phyloP scores from a whole-genome alignment of 2,113 vertebrate genomes.

The Gobiocypris rarus region DNA sequence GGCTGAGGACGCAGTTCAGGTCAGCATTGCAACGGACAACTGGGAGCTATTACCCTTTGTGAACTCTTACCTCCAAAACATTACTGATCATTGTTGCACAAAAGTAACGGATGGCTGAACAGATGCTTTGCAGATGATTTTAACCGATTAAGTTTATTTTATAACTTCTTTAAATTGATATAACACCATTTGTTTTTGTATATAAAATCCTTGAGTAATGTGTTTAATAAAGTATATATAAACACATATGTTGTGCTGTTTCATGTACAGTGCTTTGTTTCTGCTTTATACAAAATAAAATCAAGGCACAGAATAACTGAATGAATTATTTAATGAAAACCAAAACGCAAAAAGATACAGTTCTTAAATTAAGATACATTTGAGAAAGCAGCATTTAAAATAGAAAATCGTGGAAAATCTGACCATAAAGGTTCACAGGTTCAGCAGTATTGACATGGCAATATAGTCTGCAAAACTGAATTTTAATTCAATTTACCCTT shows the following conservation, averaged over 20 bases:
- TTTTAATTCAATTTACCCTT: background rate
- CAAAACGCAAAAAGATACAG: background rate
- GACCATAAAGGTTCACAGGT: too few relatives aligned
- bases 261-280: background rate
- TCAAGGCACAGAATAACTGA: background rate
- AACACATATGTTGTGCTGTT: background rate
- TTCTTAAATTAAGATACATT: background rate
- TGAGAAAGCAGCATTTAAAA: background rate
- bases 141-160: background rate
- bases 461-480: too few relatives aligned
- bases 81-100: slow-evolving; percentile 51
- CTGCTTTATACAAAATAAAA: background rate
- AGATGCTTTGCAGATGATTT: background rate
- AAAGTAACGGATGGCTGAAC: background rate
- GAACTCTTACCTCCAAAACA: slow-evolving; percentile 73
- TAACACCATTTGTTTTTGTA: background rate
- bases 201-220: background rate
- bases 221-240: background rate
- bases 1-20: slow-evolving; percentile 66
- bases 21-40: slow-evolving; percentile 80
- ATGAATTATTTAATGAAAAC: background rate
- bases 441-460: background rate
- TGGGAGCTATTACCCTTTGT: slow-evolving; percentile 81
- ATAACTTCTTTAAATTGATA: background rate
- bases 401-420: background rate